These are phyloP conservation scores for Anolis sagrei DNA, from an alignment of 2,113 vertebrate species.

Conservation along the genomic window DNA sequence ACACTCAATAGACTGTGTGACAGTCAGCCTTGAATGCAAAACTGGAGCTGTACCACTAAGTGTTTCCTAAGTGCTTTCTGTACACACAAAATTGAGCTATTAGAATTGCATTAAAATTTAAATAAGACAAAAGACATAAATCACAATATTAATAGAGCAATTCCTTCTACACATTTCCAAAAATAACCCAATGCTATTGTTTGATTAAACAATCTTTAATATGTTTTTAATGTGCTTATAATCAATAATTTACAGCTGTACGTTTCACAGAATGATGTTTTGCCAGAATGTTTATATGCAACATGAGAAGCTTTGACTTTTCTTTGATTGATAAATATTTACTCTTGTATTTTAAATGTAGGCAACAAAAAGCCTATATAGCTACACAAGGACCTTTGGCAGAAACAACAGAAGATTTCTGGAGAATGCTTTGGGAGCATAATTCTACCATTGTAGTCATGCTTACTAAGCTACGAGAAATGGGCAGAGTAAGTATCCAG, in stretches of 20 bases:
- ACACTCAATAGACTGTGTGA: constrained; percentile 66
- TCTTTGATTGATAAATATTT: constrained; percentile 34
- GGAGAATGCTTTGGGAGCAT: constrained; percentile 99
- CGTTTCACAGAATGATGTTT: constrained; percentile 26
- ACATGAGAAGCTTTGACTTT: constrained; percentile 24
- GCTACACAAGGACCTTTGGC: constrained; percentile 97
- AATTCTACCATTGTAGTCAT: constrained; percentile 99
- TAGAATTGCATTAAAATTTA: constrained; percentile 69
- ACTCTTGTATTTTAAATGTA: constrained; percentile 63
- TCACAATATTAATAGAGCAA: constrained; percentile 69
- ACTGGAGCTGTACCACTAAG: constrained; percentile 63
- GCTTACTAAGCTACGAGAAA: constrained; percentile 98
- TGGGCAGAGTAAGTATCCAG: constrained; percentile 89
- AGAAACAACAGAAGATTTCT: constrained; percentile 99
- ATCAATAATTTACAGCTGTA: constrained; percentile 38
- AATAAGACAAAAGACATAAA: constrained; percentile 64
- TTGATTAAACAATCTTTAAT: constrained; percentile 64
- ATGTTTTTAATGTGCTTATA: constrained; percentile 50
- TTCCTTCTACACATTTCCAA: constrained; percentile 56
- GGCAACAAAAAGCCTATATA: constrained; percentile 98
- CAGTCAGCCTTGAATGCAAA: constrained; percentile 65
- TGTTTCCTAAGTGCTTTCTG: constrained; percentile 71
- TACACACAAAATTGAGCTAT: constrained; percentile 66
- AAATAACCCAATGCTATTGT: constrained; percentile 51
- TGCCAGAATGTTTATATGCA: constrained; percentile 47